These are phyloP conservation scores for Fregata magnificens DNA, from an alignment of 2,113 vertebrate genomes.

Conservation along the genomic window DNA sequence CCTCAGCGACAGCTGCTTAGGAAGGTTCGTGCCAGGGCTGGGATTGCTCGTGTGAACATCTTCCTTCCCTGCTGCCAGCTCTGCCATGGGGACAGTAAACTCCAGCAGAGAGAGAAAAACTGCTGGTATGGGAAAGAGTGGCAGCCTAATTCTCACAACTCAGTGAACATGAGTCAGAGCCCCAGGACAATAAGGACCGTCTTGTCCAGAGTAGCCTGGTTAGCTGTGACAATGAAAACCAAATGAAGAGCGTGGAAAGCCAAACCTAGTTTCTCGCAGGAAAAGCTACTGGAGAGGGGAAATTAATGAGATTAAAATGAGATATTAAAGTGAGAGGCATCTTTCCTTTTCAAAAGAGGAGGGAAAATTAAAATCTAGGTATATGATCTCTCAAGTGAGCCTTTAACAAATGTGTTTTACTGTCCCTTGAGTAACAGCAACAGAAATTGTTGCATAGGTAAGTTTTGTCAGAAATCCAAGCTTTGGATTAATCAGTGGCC, in stretches of 20 bases:
- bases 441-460: not conserved
- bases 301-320: not conserved
- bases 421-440: not conserved
- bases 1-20: not conserved
- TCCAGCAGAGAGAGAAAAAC: not conserved
- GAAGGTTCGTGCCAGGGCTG: not conserved
- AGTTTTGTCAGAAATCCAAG: not conserved
- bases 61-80: not conserved
- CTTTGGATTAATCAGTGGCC: not conserved
- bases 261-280: not conserved
- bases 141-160: not conserved
- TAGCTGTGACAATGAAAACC: not conserved
- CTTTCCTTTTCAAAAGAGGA: not conserved
- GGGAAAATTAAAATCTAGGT: not conserved
- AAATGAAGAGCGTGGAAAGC: not conserved
- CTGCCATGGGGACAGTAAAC: not conserved
- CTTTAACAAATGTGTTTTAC: not conserved
- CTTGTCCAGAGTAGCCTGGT: not conserved
- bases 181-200: not conserved
- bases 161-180: not conserved
- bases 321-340: not conserved
- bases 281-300: not conserved
- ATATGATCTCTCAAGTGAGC: not conserved
- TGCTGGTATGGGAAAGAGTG: not conserved
- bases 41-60: rapidly evolving